Evolutionary conservation across 2,113 vertebrate genomes (phyloP).

Genomic region (Jacana jacana): DNA sequence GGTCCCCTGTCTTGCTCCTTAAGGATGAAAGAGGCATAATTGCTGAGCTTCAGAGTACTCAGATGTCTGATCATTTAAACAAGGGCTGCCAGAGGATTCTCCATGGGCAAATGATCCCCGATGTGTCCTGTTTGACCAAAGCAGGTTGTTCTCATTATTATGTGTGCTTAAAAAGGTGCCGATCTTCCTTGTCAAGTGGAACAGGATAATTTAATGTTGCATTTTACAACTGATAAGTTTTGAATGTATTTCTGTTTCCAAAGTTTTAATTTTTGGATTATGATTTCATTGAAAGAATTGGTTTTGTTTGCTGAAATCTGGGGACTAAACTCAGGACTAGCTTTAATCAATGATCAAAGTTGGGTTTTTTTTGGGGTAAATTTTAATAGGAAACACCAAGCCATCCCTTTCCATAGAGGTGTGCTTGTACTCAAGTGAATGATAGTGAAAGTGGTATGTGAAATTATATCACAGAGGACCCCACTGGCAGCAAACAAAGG

Average conservation of each 20-base stretch:
- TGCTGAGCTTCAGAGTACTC: neutral
- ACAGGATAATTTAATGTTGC: neutral
- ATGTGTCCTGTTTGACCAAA: neutral
- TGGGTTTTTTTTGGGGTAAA: neutral
- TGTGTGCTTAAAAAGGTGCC: rapidly evolving
- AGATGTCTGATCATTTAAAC: neutral
- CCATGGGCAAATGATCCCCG: rapidly evolving
- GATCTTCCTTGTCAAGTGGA: neutral
- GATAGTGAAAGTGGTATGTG: neutral
- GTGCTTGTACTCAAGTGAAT: neutral
- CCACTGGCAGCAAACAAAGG: neutral
- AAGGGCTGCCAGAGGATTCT: neutral
- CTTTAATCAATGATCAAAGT: neutral
- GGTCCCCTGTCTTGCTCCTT: neutral
- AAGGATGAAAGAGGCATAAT: neutral
- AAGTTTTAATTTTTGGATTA: neutral
- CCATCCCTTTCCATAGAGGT: neutral
- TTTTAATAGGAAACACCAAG: neutral
- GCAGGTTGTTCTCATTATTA: rapidly evolving
- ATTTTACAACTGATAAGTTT: neutral
- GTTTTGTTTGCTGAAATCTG: neutral
- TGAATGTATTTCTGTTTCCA: neutral
- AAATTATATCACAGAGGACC: neutral
- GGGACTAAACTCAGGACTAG: neutral
- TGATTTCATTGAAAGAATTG: neutral